These are phyloP conservation scores for Hybos culiciformis DNA, from an alignment of 2,888 invertebrate species.

Conservation along the genomic window DNA sequence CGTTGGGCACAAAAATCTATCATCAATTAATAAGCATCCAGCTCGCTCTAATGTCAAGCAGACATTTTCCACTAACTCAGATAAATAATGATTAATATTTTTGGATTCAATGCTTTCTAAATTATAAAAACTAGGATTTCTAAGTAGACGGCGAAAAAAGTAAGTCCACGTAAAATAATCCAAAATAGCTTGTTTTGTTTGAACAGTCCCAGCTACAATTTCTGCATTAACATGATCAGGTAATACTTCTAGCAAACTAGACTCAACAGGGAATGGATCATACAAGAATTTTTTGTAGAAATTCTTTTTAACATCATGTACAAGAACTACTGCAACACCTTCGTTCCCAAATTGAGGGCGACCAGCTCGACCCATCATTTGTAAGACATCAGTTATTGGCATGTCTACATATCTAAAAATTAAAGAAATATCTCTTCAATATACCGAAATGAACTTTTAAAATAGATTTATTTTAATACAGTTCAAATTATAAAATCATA, in stretches of 20 bases:
- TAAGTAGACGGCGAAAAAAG: slow-evolving; percentile 81
- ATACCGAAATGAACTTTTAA: too few relatives aligned
- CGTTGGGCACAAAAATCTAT: slow-evolving; percentile 37
- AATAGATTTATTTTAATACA: too few relatives aligned
- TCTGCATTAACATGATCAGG: slow-evolving; percentile 98
- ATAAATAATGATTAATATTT: slow-evolving; percentile 61
- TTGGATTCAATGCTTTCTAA: slow-evolving; percentile 56
- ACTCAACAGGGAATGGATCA: slow-evolving; percentile 98
- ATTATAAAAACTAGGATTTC: slow-evolving; percentile 86
- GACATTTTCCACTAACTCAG: slow-evolving; percentile 65
- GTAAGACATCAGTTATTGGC: slow-evolving; percentile 98
- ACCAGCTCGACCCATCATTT: slow-evolving; percentile 99
- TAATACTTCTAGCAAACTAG: slow-evolving; percentile 76
- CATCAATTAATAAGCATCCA: slow-evolving; percentile 65
- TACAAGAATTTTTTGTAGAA: slow-evolving; percentile 99
- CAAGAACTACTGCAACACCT: slow-evolving; percentile 74
- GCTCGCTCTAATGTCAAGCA: slow-evolving; percentile 57
- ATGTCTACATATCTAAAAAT: slow-evolving; percentile 99
- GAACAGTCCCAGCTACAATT: slow-evolving; percentile 89
- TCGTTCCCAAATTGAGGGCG: slow-evolving; percentile 93
- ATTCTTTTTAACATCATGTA: slow-evolving; percentile 95
- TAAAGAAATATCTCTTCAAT: too few relatives aligned
- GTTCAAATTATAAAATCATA: too few relatives aligned
- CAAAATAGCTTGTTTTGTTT: slow-evolving; percentile 77
- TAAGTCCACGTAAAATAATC: slow-evolving; percentile 99